Conservation (phyloP, 2,797 vertebrate species). For the Darevskia nairensis region DNA sequence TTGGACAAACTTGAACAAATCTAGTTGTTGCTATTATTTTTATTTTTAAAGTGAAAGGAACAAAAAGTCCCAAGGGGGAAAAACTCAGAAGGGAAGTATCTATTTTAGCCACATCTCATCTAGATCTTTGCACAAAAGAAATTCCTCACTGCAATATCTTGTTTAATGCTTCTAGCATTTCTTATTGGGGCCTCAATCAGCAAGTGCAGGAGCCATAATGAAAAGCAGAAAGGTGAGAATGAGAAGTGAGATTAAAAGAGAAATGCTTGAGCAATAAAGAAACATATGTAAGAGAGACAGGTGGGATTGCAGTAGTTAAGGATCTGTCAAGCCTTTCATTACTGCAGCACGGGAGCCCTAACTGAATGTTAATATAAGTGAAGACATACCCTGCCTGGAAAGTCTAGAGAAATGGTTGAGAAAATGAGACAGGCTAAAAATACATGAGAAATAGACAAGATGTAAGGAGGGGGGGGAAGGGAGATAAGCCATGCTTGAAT, state of each 20-base stretch:
- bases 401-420: slow-evolving; percentile 14
- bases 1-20: not conserved
- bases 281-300: slow-evolving; percentile 44
- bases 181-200: slow-evolving; percentile 21
- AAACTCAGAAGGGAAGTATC: not conserved
- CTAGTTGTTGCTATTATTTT: not conserved
- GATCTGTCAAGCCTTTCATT: slow-evolving; percentile 42
- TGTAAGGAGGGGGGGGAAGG: not conserved
- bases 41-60: not conserved
- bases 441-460: slow-evolving; percentile 22
- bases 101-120: slow-evolving; percentile 9
- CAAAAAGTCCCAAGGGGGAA: not conserved
- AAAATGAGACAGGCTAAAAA: slow-evolving; percentile 49
- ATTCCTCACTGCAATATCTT: slow-evolving; percentile 29
- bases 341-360: not conserved
- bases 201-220: slow-evolving; percentile 28
- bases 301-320: slow-evolving; percentile 18
- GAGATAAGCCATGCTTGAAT: slow-evolving; percentile 24
- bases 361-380: slow-evolving; percentile 37
- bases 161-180: slow-evolving; percentile 29
- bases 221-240: slow-evolving; percentile 58
- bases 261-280: slow-evolving; percentile 48
- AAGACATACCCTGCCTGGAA: slow-evolving; percentile 35
- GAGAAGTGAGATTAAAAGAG: slow-evolving; percentile 42
- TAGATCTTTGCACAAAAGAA: slow-evolving; percentile 7